Conservation (phyloP, 2,888 invertebrate species). For the Cheilosia impressa region DNA sequence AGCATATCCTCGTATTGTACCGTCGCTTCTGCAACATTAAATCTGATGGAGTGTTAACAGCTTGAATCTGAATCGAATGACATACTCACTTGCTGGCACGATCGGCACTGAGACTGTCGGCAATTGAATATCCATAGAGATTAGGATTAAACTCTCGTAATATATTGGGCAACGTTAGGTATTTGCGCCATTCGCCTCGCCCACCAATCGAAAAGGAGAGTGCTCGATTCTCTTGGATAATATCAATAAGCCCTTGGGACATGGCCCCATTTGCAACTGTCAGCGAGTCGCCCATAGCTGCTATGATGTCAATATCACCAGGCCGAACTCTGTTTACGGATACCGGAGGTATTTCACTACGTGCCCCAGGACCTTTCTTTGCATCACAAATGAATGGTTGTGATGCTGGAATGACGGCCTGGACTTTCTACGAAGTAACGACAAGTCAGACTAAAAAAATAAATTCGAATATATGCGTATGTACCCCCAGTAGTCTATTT, state of each 20-base stretch:
- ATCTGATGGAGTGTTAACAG: background rate
- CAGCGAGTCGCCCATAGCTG: slow-evolving; percentile 82
- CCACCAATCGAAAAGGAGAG: slow-evolving; percentile 83
- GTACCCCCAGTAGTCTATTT: no score
- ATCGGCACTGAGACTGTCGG: slow-evolving; percentile 82
- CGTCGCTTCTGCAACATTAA: background rate
- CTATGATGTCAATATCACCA: slow-evolving; percentile 85
- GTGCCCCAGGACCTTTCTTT: background rate
- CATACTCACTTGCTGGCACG: slow-evolving; percentile 8
- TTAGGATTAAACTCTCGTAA: slow-evolving; percentile 86
- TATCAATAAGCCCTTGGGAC: background rate
- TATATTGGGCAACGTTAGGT: slow-evolving; percentile 84
- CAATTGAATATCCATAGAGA: slow-evolving; percentile 85
- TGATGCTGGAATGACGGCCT: no score
- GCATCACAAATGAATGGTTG: background rate
- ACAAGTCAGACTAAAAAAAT: no score
- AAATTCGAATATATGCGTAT: no score
- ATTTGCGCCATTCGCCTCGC: slow-evolving; percentile 83
- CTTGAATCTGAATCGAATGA: no score
- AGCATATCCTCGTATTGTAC: background rate
- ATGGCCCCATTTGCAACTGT: slow-evolving; percentile 73
- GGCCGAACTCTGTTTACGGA: slow-evolving; percentile 3
- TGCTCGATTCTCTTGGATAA: slow-evolving; percentile 81
- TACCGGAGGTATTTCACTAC: background rate
- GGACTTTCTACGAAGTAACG: no score